Evolutionary conservation across 2,797 vertebrate species (phyloP), one percentile per base, ranked within the genome.

Genomic region (Danio albolineatus): DNA sequence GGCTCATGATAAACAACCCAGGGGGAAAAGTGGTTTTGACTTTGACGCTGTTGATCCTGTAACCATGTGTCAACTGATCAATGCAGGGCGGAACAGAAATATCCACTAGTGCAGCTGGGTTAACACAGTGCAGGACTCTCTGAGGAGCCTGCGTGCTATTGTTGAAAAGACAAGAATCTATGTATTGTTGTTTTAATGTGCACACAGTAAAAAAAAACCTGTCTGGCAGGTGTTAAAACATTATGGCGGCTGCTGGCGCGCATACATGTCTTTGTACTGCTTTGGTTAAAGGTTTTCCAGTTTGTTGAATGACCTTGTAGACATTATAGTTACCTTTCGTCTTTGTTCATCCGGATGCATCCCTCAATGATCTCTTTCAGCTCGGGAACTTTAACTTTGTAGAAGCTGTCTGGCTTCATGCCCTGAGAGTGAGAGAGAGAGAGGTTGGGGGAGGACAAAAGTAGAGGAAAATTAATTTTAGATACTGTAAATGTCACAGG

Each of bases 311-410:
- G 5, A 43, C 16, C 41, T 28, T 46, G 61, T 17, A 94, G 90
- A 82, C 93, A 91, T 0, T 60, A 19, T 10, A 46, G 13, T 83
- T 84, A 97, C 97, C 97, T 95, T 90, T 96, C 92, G 0, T 90
- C 93, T 90, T 95, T 97, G 88, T 95, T 90, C 62, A 95, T 96
- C 17, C 93, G 94, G 79, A 98, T 98, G 90, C 97, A 98, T 83
- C 96, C 96, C 78, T 98, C 96, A 0, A 98, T 97, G 85, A 98
- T 96, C 90, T 97, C 95, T 88, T 95, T 96, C 89, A 98, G 93
- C 87, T 97, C 96, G 0, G 95, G 95, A 53, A 96, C 93, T 79
- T 95, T 94, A 57, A 98, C 97, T 86, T 97, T 97, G 89, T 91
- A 92, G 86, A 98, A 98, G 90, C 96, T 97, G 87, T 96, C 94